phyloP scores from a whole-genome alignment of 2,113 vertebrate genomes.

The Crotophaga sulcirostris region DNA sequence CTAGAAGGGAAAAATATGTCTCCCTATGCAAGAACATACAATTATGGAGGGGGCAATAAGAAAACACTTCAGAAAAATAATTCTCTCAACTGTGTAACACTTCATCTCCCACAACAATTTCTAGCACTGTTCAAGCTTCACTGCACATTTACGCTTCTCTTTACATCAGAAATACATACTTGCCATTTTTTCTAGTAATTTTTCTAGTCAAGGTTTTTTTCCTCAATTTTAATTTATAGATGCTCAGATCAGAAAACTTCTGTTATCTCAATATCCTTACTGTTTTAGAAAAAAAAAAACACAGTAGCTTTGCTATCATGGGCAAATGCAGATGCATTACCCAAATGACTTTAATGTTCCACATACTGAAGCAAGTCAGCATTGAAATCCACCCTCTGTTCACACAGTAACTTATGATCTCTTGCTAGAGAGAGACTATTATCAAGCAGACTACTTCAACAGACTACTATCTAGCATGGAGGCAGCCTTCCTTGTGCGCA shows the following conservation, averaged over 20 bases:
- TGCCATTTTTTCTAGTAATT: neutral
- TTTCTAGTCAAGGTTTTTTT: neutral
- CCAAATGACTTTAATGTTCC: neutral
- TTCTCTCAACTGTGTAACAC: neutral
- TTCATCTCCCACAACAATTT: neutral
- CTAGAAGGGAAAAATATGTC: no score
- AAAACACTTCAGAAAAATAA: neutral
- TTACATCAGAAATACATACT: neutral
- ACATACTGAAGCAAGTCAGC: neutral
- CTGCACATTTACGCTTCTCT: neutral
- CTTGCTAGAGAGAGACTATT: no score
- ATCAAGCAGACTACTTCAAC: no score
- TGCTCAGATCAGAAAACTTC: neutral
- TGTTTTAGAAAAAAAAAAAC: neutral
- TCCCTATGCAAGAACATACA: neutral
- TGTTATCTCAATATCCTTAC: neutral
- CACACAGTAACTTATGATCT: neutral
- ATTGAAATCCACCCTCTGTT: neutral
- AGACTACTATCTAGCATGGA: neutral
- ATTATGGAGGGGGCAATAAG: neutral
- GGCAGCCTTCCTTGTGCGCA: neutral
- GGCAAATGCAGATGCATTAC: neutral
- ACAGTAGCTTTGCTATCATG: neutral
- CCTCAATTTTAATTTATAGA: neutral
- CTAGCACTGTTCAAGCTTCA: neutral